Evolutionary conservation across 2,113 vertebrate species (phyloP), one percentile per base, ranked within the genome.

Genomic region (Ictalurus furcatus): DNA sequence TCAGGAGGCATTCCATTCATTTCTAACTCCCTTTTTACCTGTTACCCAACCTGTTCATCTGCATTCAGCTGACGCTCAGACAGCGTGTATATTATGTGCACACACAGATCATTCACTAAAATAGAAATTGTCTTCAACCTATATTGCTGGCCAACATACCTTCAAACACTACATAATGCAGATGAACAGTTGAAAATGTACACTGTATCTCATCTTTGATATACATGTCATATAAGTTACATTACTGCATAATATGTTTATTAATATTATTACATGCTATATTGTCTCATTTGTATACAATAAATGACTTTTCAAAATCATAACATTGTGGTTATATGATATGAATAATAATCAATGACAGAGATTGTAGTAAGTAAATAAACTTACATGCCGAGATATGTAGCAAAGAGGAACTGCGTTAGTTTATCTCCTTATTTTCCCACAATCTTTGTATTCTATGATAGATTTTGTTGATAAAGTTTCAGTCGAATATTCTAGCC

Each of bases 31-130:
- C 0, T 21, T 71, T 61, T 56, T 67, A 28, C 30, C 61, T 63
- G 61, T 84, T 69, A 44, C 89, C 40, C 11, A 89, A 90, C 91
- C 86, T 30, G 91, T 86, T 90, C 14, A 12, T 84, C 88, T 71
- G 52, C 88, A 89, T 92, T 89, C 48, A 52, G 17, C 84, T 78
- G 6, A 37, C 56, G 21, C 78, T 73, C 59, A 87, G 19, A 78
- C 40, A 81, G 30, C 52, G 19, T 34, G n/a, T 30, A 37, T 19
- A 37, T 58, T 58, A 58, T 23, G 7, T 17, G 28, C 25, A 44
- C 73, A 76, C 19, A 25, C 73, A 44, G 8, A 76, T 52, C 3
- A 48, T 28, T 56, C 6, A 34, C 28, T 19, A 11, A 56, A 30
- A 81, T 25, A 30, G 6, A 81, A 56, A 82, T 54, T 0, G 6